Evolutionary conservation across 2,797 vertebrate genomes (phyloP), one percentile per base, ranked within the genome.

Genomic region (Pelochelys cantorii): DNA sequence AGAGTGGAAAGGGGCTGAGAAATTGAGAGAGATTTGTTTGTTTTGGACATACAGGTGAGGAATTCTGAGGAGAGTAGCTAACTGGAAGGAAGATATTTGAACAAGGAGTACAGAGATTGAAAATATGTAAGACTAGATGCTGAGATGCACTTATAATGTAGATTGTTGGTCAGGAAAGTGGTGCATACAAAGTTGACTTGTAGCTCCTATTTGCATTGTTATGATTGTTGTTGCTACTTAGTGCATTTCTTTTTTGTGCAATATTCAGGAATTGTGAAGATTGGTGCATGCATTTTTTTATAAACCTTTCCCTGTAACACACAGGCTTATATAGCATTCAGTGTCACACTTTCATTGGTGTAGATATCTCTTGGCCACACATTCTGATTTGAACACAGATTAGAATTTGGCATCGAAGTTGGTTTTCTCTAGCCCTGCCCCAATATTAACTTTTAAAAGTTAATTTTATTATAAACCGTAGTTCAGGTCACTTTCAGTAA

Each of bases 251-350:
- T 57, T 11, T 48, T 2, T 14, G 25, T 75, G 53, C 1, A 2
- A 37, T 48, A 0, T 89, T 85, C 7, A 0, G 0, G 1, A n/a
- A 55, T 9, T 14, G 0, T 31, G n/a, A 25, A 55, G 12, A 29
- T 22, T 71, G 34, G n/a, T 20, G 34, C n/a, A 71, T 11, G 22
- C n/a, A 71, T 10, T 37, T 11, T 54, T 37, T 11, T 37, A 23
- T 71, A 71, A 71, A 71, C 11, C 5, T 71, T 22, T 37, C 68
- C 18, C 18, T 48, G 42, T 48, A 48, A 48, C 42, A 52, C 25
- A 52, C 7, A 17, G 25, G 42, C 74, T 29, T 77, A 14, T 37
- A 12, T 42, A 77, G 13, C 5, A 77, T 14, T 29, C 25, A 37
- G 1, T 71, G 68, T 37, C 34, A 68, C 18, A 34, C 20, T 60